Base-by-base conservation (phyloP, 2,888 invertebrate genomes). In the Drosophila cracens region DNA sequence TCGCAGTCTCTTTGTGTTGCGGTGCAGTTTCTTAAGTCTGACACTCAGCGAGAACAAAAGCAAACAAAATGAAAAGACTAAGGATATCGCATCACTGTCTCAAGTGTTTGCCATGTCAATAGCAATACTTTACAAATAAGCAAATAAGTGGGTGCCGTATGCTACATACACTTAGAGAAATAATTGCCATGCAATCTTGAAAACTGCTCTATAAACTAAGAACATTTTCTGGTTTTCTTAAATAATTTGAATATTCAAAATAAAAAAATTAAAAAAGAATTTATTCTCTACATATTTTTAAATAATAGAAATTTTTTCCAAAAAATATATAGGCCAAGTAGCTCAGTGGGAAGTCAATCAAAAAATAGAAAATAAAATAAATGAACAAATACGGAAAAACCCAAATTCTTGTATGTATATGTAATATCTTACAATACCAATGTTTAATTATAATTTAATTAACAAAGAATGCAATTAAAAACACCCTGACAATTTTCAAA, bases 61-160 rank as follows among this genome's bases (percentile, higher is more conserved):
- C 40, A 25, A 46, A 18, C 43, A 46, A 58, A 58, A 58, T 46
- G 40, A 21, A 65, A 59, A 58, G 40, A 59, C n/a, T 33, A 54
- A 54, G 53, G 67, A 53, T 56, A 34, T 60, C 54, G 59, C 59
- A 59, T 53, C 25, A 29, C 18, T 27, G 48, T 60, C 56, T 70
- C 49, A 68, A 70, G 72, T 72, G 72, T 64, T 64, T 71, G 49
- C n/a, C 71, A 46, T 46, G 64, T 71, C 64, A 71, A 71, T 59
- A 72, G 56, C 64, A 64, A 72, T 59, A 52, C 57, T 40, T 43
- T 52, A n/a, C n/a, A 34, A 52, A 61, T 52, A 56, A 36, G 56
- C 61, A 71, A 69, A 71, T 70, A 70, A 43, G 54, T 21, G 36
- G n/a, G n/a, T 33, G 27, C 25, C 36, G 27, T 16, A 33, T 33